Evolutionary conservation across 2,888 invertebrate genomes (phyloP).

Genomic region (Apoderus coryli): DNA sequence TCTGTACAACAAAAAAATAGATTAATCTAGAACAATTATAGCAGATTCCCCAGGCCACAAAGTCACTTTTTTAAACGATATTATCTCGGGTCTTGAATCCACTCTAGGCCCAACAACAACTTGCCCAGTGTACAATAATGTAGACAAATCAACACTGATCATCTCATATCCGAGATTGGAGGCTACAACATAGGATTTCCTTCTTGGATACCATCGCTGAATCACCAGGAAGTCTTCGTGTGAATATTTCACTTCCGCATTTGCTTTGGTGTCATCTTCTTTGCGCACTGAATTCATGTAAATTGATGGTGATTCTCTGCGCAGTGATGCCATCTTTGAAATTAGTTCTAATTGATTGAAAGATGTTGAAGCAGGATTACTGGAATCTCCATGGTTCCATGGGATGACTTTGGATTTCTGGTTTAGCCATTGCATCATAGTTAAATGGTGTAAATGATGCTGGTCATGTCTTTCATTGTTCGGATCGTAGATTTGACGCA

Average conservation of each 20-base stretch:
- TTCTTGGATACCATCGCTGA: constrained; percentile 65
- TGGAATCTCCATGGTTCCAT: constrained; percentile 49
- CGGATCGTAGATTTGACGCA: constrained; percentile 43
- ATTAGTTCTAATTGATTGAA: constrained; percentile 42
- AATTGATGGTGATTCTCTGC: constrained; percentile 52
- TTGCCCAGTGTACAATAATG: constrained; percentile 60
- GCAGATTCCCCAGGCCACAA: constrained; percentile 46
- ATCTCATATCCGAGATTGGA: constrained; percentile 51
- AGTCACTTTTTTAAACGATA: constrained; percentile 40
- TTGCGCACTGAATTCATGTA: constrained; percentile 58
- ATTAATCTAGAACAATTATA: constrained; percentile 47
- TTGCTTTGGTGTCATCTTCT: constrained; percentile 45
- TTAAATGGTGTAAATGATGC: constrained; percentile 50
- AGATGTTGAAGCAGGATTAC: constrained; percentile 32
- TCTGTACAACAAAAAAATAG: too few relatives aligned
- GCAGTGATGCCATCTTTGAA: constrained; percentile 42
- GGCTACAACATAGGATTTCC: constrained; percentile 61
- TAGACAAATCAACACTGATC: constrained; percentile 55
- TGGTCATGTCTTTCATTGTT: constrained; percentile 43
- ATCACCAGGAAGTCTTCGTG: constrained; percentile 50
- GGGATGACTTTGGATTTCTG: constrained; percentile 39
- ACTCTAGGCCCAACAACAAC: constrained; percentile 38
- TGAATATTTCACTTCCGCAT: constrained; percentile 51
- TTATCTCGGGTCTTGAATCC: constrained; percentile 30
- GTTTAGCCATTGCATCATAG: constrained; percentile 50